phyloP scores from a whole-genome alignment of 2,113 vertebrate species.

The Rhizomys pruinosus region DNA sequence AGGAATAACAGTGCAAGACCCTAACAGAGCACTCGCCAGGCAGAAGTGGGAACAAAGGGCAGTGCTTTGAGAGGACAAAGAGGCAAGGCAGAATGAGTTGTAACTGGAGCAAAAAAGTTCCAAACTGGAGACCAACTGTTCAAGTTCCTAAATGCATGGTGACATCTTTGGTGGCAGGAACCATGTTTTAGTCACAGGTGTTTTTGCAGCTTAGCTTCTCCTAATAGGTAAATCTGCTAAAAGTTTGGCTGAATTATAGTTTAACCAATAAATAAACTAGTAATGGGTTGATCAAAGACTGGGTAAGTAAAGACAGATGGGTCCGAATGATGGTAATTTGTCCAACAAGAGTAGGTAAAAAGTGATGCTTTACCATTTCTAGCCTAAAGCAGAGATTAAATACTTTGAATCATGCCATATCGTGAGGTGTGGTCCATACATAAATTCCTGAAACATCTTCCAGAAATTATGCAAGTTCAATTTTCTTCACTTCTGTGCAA shows the following conservation, averaged over 20 bases:
- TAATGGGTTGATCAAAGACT: neutral
- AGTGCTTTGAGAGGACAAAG: too few species aligned
- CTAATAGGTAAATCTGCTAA: neutral
- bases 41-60: too few species aligned
- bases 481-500: slow-evolving; percentile 12
- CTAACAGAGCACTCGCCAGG: too few species aligned
- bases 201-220: neutral
- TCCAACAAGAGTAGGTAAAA: neutral
- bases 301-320: neutral
- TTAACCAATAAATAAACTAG: neutral
- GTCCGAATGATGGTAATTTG: neutral
- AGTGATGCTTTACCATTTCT: neutral
- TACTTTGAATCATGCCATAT: neutral
- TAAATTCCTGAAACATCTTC: neutral
- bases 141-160: too few species aligned
- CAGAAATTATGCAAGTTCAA: neutral
- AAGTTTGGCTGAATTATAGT: neutral
- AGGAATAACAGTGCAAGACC: too few species aligned
- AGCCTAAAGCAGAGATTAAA: neutral
- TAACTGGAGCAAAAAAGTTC: too few species aligned
- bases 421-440: neutral
- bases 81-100: too few species aligned
- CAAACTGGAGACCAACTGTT: too few species aligned
- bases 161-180: neutral
- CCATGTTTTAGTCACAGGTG: neutral